Base-by-base conservation (phyloP, 2,113 vertebrate genomes). In the Budorcas taxicolor region DNA sequence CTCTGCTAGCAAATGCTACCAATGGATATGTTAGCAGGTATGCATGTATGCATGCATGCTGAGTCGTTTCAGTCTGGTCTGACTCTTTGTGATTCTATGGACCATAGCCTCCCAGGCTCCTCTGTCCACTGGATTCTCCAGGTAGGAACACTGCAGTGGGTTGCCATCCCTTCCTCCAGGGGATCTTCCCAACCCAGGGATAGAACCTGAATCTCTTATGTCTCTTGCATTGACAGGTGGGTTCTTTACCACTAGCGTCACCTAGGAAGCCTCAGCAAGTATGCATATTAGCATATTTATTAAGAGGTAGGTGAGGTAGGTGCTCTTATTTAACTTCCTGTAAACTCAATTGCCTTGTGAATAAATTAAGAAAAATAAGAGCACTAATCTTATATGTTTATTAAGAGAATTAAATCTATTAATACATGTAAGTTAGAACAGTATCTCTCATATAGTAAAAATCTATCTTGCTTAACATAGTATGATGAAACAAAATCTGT, bases 281-380 rank as follows among this genome's bases (percentile, higher is more conserved):
- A 4, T 64, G 62, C 62, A 71, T 31, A 91, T 27, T 84, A 74
- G 25, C 8, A 14, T 45, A 80, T 90, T 62, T 81, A 57, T 43
- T 64, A 55, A 40, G 27, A 74, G 21, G 10, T 29, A 78, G 7
- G 31, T 71, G 31, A 91, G 13, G 1, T 27, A 43, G 16, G 5
- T 93, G 13, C 4, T 67, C 5, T 58, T 93, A 31, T 74, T 82
- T 78, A 78, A 78, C 40, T 45, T 78, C 25, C 17, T 50, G 14
- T 86, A 17, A 57, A 7, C 21, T 86, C n/a, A 47, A 17, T 78
- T 95, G 6, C 52, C 53, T 87, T 67, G 58, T 7, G 11, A 33
- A 86, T 52, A 89, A 76, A 94, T 64, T 82, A 88, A 55, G 83
- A 85, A 89, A 89, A 93, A 71, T 43, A 90, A 78, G 33, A 95